These are phyloP conservation scores for Hyposoter dolosus DNA, from an alignment of 2,888 invertebrate species.

Conservation along the genomic window DNA sequence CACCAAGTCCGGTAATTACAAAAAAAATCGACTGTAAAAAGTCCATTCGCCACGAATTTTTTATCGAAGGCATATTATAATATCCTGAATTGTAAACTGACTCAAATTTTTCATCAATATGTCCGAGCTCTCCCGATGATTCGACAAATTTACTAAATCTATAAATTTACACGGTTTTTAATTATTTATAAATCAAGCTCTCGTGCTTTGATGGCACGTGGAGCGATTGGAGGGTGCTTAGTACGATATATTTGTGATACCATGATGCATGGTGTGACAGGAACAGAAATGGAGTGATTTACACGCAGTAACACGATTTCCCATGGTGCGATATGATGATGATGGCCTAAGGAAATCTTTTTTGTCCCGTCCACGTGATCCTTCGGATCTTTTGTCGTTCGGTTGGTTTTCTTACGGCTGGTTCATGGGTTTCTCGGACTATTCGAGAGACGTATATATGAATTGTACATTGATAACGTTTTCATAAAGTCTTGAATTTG, in stretches of 20 bases:
- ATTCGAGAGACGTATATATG: background rate
- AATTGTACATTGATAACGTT: background rate
- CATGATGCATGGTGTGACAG: too few relatives aligned
- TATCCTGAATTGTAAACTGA: background rate
- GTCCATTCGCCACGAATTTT: background rate
- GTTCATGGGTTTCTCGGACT: background rate
- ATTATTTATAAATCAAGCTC: background rate
- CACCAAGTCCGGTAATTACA: slow-evolving; percentile 10
- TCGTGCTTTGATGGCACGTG: too few relatives aligned
- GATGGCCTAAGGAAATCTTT: background rate
- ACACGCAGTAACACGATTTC: too few relatives aligned
- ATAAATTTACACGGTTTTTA: background rate
- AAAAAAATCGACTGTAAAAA: background rate
- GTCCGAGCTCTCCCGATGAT: background rate
- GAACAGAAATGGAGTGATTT: too few relatives aligned
- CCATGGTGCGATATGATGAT: too few relatives aligned
- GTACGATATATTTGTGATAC: too few relatives aligned
- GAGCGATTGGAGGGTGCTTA: background rate
- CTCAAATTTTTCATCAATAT: background rate
- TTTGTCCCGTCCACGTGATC: background rate
- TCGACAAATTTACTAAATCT: background rate
- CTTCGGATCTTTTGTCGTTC: too few relatives aligned
- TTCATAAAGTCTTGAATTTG: background rate
- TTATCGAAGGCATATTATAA: background rate
- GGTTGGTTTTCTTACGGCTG: too few relatives aligned